Evolutionary conservation across 92 coral and sea anemone genomes (phyloP).

Genomic region (Palythoa grandiflora): DNA sequence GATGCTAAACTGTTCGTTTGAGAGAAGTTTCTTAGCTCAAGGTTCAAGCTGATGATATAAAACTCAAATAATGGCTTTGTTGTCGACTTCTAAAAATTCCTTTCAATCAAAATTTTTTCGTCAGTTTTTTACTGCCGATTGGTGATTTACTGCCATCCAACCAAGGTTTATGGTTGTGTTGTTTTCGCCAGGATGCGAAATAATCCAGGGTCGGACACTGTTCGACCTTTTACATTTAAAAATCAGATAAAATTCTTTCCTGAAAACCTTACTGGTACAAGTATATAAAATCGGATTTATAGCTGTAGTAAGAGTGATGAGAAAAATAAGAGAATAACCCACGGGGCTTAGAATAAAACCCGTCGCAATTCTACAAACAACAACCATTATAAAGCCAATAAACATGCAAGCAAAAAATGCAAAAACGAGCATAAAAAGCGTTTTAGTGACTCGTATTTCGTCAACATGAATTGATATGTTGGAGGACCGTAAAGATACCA

Average conservation of each 20-base stretch:
- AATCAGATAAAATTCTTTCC: slow-evolving; percentile 14
- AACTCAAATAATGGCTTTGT: neutral
- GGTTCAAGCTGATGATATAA: neutral
- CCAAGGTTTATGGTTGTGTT: neutral
- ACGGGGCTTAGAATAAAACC: slow-evolving; percentile 4
- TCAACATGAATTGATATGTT: neutral
- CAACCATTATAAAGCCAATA: slow-evolving; percentile 5
- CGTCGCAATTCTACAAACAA: slow-evolving; percentile 1
- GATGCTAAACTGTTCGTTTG: neutral
- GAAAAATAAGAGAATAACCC: neutral
- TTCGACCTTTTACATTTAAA: neutral
- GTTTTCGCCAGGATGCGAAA: neutral
- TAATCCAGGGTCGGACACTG: neutral
- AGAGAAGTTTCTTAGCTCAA: neutral
- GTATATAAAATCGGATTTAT: slow-evolving; percentile 25
- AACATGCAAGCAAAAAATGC: slow-evolving; percentile 22
- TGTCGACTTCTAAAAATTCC: neutral
- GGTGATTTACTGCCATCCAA: neutral
- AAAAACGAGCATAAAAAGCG: slow-evolving; percentile 17
- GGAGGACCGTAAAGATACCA: slow-evolving; percentile 7
- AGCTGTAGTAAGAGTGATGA: slow-evolving; percentile 18
- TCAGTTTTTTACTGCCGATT: too few species aligned
- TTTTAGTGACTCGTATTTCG: slow-evolving; percentile 17
- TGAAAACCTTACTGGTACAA: slow-evolving; percentile 21
- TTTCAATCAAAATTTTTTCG: neutral